Conservation (phyloP, 2,888 invertebrate genomes). For the Mystacides longicornis region DNA sequence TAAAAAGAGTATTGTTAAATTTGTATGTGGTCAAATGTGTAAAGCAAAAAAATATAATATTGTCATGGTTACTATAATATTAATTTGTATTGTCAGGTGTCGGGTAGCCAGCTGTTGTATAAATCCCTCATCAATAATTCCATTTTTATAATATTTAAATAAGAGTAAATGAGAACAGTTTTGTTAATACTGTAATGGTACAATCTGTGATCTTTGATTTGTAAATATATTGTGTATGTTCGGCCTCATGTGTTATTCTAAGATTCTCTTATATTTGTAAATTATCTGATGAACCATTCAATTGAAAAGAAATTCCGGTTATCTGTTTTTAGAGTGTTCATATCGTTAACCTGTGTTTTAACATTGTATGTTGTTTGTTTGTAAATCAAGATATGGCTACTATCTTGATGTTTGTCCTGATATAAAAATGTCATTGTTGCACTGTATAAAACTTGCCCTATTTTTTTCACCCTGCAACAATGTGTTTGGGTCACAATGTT, state of each 20-base stretch:
- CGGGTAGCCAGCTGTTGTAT: no score
- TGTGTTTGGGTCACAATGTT: slow-evolving; percentile 11
- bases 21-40: not conserved
- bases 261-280: not conserved
- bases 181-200: slow-evolving; percentile 2
- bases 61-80: slow-evolving; percentile 13
- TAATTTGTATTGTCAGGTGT: slow-evolving; percentile 12
- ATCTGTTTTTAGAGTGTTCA: no score
- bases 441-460: no score
- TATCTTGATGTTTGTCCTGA: slow-evolving; percentile 16
- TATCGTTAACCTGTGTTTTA: no score
- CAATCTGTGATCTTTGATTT: slow-evolving; percentile 20
- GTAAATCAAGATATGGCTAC: not conserved
- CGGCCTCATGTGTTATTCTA: slow-evolving; percentile 10
- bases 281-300: not conserved
- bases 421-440: not conserved
- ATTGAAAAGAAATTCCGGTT: no score
- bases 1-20: slow-evolving; percentile 15
- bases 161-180: no score
- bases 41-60: slow-evolving; percentile 19
- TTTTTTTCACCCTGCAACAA: slow-evolving; percentile 1
- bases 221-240: slow-evolving; percentile 14
- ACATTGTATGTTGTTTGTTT: no score
- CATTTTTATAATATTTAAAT: no score
- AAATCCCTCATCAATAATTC: no score